Base-by-base conservation (phyloP, 1,140 invertebrate genomes). In the Drosophila nasuta region DNA sequence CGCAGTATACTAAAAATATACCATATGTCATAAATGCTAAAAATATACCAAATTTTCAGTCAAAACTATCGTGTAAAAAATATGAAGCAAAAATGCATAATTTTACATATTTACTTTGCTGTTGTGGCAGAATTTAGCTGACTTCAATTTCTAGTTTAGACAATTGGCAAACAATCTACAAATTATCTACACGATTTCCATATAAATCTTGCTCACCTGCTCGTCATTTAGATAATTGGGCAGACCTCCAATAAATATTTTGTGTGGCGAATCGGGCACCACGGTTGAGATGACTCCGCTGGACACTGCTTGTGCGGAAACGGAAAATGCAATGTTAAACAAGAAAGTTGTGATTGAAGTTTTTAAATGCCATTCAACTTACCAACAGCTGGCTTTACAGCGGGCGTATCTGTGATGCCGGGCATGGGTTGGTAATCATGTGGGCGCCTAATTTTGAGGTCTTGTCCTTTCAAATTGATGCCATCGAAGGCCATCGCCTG, bases 401-500 rank as follows among this genome's bases (percentile, higher is more conserved):
- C 95, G 70, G 96, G 96, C 91, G 96, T 97, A 91, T 98, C 97
- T n/a, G 96, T 96, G 93, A 97, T 97, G 79, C 98, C 98, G 43
- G 98, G 98, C 95, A 99, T 98, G 1, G 99, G 98, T 91, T 99
- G 99, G 92, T 99, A 99, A 95, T 99, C 99, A 91, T 99, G 97
- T 5, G 99, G 99, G 88, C 99, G 94, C 58, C 99, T 95, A 73
- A 99, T 99, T 94, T 99, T 99, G 82, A 99, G 95, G 93, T 98
- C 98, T 92, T 99, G 99, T 38, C 98, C 99, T 94, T 99, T 99
- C 92, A 99, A 99, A 93, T 99, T 99, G 75, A 99, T 99, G 33
- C 99, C 99, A 94, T 99, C 99, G 93, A 99, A 99, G 46, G 98
- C 98, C 98, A 99, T 99, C 5, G 98, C 99, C 93, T 99, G 98